Base-by-base conservation (phyloP, 1,140 invertebrate genomes). In the Daktulosphaira vitifoliae region DNA sequence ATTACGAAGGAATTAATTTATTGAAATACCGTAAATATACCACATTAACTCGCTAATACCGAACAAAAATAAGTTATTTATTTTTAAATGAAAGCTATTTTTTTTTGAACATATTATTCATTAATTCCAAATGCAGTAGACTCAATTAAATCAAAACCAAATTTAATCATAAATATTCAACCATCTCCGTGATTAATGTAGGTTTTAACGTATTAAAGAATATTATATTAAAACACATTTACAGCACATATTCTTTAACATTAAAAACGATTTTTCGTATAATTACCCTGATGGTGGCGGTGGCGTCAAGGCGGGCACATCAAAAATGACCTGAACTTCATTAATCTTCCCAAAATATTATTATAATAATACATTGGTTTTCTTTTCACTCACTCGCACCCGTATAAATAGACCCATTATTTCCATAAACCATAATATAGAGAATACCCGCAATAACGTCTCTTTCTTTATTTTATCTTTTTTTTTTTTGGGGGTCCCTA, bases 311-410 rank as follows among this genome's bases (percentile, higher is more conserved):
- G 56, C 56, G 56, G 56, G 39, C 56, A 48, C 42, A 46, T 62
- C 56, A 62, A 62, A 62, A 62, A 62, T 46, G 56, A 62, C 56
- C 56, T 46, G 56, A 33, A 42, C 44, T 62, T 62, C 56, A 62
- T 62, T 62, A 62, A 62, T 62, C 56, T 48, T 46, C 56, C 11
- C 25, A 6, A 62, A 16, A 62, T 62, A 62, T 46, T 48, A 62
- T 62, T 62, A 48, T 62, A 42, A 56, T 37, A 44, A 44, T 44
- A 44, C n/a, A 33, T 33, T 33, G 5, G 29, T 5, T 33, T 33
- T 33, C 5, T 11, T 11, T 33, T 33, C 29, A 6, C 53, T 44
- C 53, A 33, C 53, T 44, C 37, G 18, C 29, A 33, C 29, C 5
- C 29, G 29, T 11, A 33, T 11, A 33, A 33, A 33, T 33, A 6